These are phyloP conservation scores for Smithornis capensis DNA, from an alignment of 2,113 vertebrate species.

Conservation along the genomic window DNA sequence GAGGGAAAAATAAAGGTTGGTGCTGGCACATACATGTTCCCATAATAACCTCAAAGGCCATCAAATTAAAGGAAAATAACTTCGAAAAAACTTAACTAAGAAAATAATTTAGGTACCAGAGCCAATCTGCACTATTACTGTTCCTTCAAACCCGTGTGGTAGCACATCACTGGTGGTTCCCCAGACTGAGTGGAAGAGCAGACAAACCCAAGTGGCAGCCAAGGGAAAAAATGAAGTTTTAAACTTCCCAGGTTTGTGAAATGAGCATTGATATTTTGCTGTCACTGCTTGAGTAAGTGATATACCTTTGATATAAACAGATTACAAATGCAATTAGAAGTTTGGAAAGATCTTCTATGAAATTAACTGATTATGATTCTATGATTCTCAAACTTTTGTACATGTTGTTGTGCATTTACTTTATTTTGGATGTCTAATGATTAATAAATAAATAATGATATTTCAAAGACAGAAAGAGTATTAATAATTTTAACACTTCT, in stretches of 20 bases:
- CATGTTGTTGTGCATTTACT: background rate
- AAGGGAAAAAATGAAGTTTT: background rate
- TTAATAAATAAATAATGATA: background rate
- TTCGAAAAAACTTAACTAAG: too few species aligned
- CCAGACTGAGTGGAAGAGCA: background rate
- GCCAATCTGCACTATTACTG: background rate
- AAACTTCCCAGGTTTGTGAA: background rate
- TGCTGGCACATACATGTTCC: background rate
- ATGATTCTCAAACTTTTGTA: background rate
- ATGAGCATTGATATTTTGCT: background rate
- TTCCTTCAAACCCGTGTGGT: background rate
- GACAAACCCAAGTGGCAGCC: background rate
- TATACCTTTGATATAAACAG: background rate
- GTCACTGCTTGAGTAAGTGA: background rate
- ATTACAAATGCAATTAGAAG: background rate
- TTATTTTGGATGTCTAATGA: background rate
- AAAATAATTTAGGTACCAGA: background rate
- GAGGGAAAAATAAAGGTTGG: background rate
- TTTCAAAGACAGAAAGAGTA: background rate
- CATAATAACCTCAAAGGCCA: background rate
- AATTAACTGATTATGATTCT: background rate
- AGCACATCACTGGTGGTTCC: background rate
- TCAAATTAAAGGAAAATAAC: background rate
- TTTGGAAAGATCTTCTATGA: background rate
- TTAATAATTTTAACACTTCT: background rate